Percentiles rank a stretch among this genome's conserved stretches.
Evolutionary conservation across 1,140 invertebrate species (phyloP).

Genomic region (Trialeurodes vaporariorum): DNA sequence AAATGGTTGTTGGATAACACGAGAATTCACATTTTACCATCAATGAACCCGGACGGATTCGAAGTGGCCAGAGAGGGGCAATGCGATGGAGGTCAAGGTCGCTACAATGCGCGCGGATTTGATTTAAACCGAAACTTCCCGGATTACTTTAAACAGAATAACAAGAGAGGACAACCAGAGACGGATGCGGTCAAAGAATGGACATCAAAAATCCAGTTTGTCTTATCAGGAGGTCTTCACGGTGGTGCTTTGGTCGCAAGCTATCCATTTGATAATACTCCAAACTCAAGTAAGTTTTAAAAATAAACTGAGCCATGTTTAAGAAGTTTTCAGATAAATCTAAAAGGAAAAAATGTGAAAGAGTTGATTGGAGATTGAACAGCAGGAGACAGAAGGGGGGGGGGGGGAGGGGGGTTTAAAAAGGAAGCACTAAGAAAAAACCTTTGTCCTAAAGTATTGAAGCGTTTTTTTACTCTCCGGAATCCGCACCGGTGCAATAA

Average conservation of each 20-base stretch:
- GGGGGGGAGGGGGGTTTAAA: no score
- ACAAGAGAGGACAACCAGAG: slow-evolving; percentile 76
- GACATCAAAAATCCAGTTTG: slow-evolving; percentile 84
- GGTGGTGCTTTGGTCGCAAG: slow-evolving; percentile 84
- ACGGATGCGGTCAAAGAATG: slow-evolving; percentile 89
- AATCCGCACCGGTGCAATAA: no score
- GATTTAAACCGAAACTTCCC: slow-evolving; percentile 88
- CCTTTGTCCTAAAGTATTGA: no score
- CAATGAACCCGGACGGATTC: slow-evolving; percentile 86
- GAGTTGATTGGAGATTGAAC: no score
- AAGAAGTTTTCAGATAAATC: no score
- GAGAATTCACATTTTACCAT: slow-evolving; percentile 82
- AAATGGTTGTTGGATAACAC: slow-evolving; percentile 80
- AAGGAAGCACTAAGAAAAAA: no score
- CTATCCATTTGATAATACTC: slow-evolving; percentile 86
- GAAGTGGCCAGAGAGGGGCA: slow-evolving; percentile 74
- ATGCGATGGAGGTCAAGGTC: slow-evolving; percentile 72
- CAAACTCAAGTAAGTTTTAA: slow-evolving; percentile 72
- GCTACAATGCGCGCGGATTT: slow-evolving; percentile 75
- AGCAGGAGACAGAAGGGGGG: no score
- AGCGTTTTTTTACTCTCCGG: no score
- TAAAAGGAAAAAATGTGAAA: no score
- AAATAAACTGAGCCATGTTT: no score
- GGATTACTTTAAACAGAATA: slow-evolving; percentile 80
- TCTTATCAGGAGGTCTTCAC: slow-evolving; percentile 79